phyloP scores from a whole-genome alignment of 2,888 invertebrate genomes.

The Geophilus truncorum region DNA sequence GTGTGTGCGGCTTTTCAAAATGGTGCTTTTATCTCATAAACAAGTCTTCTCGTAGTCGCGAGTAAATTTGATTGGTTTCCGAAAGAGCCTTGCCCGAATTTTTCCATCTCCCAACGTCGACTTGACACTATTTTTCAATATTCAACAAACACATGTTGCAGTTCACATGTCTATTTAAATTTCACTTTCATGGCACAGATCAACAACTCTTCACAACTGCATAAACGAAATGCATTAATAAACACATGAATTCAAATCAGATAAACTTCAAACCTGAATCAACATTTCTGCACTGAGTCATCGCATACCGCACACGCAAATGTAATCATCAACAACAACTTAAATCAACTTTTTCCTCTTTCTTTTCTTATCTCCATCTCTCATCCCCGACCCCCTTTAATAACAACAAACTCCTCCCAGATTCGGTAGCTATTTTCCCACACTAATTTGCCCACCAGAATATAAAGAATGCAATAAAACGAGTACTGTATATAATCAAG shows the following conservation, averaged over 20 bases:
- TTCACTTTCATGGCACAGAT: background rate
- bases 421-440: background rate
- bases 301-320: background rate
- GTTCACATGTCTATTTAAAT: constrained; percentile 18
- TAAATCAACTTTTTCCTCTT: too few relatives aligned
- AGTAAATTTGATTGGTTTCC: background rate
- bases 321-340: background rate
- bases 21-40: background rate
- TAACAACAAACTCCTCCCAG: background rate
- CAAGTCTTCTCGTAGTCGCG: background rate
- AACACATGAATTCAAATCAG: constrained; percentile 4
- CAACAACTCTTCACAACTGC: background rate
- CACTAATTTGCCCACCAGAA: background rate
- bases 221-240: background rate
- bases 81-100: background rate
- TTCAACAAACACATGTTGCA: background rate
- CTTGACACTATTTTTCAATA: background rate
- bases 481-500: background rate
- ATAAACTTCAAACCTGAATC: background rate
- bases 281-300: background rate
- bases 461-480: background rate
- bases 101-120: too few relatives aligned
- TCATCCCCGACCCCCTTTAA: background rate
- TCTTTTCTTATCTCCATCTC: background rate
- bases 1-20: background rate